Evolutionary conservation across 2,888 invertebrate genomes (phyloP), one percentile per base, ranked within the genome.

Genomic region (Pseudanteris insignis): DNA sequence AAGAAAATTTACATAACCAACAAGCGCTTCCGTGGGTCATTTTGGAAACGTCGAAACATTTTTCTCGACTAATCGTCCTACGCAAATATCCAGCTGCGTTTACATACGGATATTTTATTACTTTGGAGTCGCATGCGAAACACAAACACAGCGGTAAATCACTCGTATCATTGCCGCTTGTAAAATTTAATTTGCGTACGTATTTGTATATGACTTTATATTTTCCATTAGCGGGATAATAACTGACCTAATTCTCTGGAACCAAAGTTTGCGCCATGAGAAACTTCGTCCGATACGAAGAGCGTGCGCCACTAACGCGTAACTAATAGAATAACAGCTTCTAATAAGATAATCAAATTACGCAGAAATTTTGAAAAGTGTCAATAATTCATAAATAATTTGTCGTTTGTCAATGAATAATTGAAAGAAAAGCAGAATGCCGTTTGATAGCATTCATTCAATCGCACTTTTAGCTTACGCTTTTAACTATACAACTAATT

Each of bases 201-300:
- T 73, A 71, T 74, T 73, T 73, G 68, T 69, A 67, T 68, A 68
- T 67, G 72, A 75, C 72, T 75, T 74, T 73, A 73, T 76, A 74
- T 75, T 75, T 76, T 74, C 70, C 71, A 75, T 76, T 75, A 76
- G 74, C 70, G 66, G 71, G 71, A 72, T 71, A 75, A 57, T 63
- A 76, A 75, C 71, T 73, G 75, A 76, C 75, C 76, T 67, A 75
- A 75, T 76, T 75, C 67, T 48, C 53, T 54, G 47, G 57, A 61
- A 57, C 33, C 55, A 11, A 59, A 63, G 58, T 63, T 59, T 59
- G 50, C 29, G 37, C 55, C 48, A 63, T 58, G 61, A 61, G 61
- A 61, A 61, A 61, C 55, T 61, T 61, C 24, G 51, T 34, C 30
- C 46, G 51, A 61, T 55, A 37, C 55, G 21, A 24, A 44, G 54